phyloP scores from a whole-genome alignment of 2,113 vertebrate species.

The Indicator indicator region DNA sequence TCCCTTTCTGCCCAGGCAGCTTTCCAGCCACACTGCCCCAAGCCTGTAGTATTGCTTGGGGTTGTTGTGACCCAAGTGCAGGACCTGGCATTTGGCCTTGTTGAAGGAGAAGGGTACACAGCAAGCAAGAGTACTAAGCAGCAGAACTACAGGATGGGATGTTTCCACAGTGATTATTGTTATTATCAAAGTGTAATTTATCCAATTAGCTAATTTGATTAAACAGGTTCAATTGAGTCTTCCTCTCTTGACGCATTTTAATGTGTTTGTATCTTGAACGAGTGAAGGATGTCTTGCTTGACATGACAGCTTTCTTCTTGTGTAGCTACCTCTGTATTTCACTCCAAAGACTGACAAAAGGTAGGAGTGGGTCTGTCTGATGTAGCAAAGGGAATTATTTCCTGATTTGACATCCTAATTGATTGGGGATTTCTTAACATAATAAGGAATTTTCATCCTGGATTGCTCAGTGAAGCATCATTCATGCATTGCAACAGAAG shows the following conservation, averaged over 20 bases:
- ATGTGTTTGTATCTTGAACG: constrained; percentile 45
- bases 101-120: background rate
- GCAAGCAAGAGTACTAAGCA: background rate
- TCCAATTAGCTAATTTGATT: constrained; percentile 72
- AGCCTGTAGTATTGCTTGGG: too few species aligned
- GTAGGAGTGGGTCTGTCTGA: constrained; percentile 54
- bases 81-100: too few species aligned
- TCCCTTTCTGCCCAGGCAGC: too few species aligned
- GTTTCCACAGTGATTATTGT: constrained; percentile 41
- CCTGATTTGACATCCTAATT: constrained; percentile 52
- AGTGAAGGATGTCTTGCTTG: constrained; percentile 60
- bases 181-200: constrained; percentile 66
- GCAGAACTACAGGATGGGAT: background rate
- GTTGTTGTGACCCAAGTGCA: too few species aligned
- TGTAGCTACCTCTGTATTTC: constrained; percentile 52
- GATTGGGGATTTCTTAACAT: constrained; percentile 32
- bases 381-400: constrained; percentile 51
- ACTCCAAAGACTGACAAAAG: constrained; percentile 60
- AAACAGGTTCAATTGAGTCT: constrained; percentile 47
- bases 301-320: constrained; percentile 46
- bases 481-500: background rate
- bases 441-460: background rate
- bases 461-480: background rate
- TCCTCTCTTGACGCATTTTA: constrained; percentile 55
- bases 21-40: too few species aligned